Base-by-base conservation (phyloP, 2,113 vertebrate species). In the Numida meleagris region DNA sequence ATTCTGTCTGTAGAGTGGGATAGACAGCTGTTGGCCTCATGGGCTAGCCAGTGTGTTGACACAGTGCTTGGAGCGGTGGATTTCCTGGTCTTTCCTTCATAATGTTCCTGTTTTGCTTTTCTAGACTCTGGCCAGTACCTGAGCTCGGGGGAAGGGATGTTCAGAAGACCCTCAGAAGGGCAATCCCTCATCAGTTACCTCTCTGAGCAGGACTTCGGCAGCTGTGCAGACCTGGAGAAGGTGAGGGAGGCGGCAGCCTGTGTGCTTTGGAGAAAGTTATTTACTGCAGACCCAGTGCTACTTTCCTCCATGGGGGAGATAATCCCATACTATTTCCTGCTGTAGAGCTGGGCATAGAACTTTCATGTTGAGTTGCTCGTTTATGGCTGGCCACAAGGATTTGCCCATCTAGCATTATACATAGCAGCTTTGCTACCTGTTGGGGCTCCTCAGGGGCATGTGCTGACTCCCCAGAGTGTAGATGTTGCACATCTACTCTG, bases 151-250 rank as follows among this genome's bases (percentile, higher is more conserved):
- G 99, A 99, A 94, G 98, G 99, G 43, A 98, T 99, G 98, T 99
- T 99, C 97, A 98, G 99, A 93, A 99, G 98, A 91, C 99, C 99
- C 1, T 99, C 98, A 0, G 98, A 99, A 96, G 99, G 99, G 42
- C 99, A 99, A 97, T 99, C 99, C 38, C 98, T 99, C 86, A 99
- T 99, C 98, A 99, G 99, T 95, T 99, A 99, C 97, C 97, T 99
- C 93, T 99, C 99, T 19, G 99, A 99, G 97, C 99, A 99, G 98
- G 99, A 99, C 97, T 99, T 99, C 17, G 99, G 99, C 94, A 99
- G 99, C 96, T 99, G 99, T 95, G 99, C 99, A 81, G 99, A 99
- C 94, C 98, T 99, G 29, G 99, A 99, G 94, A 99, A 99, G 99
- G 99, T 99, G 93, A 82, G 84, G 19, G 42, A 50, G 50, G 50